Evolutionary conservation across 2,113 vertebrate species (phyloP).

Genomic region (Motacilla alba): DNA sequence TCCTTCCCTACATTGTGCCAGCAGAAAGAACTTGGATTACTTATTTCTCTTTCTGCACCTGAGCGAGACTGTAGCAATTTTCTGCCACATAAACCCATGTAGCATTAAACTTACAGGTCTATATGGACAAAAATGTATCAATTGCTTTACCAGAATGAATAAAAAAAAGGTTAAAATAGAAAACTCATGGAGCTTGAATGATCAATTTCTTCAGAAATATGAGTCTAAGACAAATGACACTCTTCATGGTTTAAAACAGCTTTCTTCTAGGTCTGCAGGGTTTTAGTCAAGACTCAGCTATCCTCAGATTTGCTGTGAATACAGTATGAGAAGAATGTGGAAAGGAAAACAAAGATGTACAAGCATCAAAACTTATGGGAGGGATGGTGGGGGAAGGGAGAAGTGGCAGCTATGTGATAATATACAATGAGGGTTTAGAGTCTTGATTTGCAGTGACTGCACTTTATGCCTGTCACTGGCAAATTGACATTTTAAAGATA

Average conservation of each 20-base stretch:
- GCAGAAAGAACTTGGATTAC: not conserved
- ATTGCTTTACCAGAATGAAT: not conserved
- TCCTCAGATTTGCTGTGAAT: conserved; percentile 28
- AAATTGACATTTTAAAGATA: conserved; percentile 64
- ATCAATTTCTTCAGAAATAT: not conserved
- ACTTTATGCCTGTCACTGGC: conserved; percentile 57
- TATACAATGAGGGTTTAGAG: not conserved
- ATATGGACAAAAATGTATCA: not conserved
- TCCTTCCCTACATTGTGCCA: conserved; percentile 22
- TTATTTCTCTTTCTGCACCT: not conserved
- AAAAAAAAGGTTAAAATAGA: not conserved
- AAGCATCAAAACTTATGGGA: conserved; percentile 4
- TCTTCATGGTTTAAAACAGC: conserved; percentile 9
- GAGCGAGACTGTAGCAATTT: not conserved
- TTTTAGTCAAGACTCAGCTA: conserved; percentile 41
- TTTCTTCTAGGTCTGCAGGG: conserved; percentile 8
- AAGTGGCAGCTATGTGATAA: conserved; percentile 2
- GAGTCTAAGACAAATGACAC: conserved; percentile 17
- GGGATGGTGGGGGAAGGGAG: not conserved
- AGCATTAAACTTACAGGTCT: not conserved
- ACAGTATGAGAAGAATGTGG: conserved; percentile 14
- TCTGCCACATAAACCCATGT: not conserved
- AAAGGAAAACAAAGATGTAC: conserved; percentile 48
- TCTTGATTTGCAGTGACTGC: conserved; percentile 39
- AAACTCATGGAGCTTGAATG: not conserved